phyloP scores from a whole-genome alignment of 2,113 vertebrate species.

The Alligator mississippiensis region DNA sequence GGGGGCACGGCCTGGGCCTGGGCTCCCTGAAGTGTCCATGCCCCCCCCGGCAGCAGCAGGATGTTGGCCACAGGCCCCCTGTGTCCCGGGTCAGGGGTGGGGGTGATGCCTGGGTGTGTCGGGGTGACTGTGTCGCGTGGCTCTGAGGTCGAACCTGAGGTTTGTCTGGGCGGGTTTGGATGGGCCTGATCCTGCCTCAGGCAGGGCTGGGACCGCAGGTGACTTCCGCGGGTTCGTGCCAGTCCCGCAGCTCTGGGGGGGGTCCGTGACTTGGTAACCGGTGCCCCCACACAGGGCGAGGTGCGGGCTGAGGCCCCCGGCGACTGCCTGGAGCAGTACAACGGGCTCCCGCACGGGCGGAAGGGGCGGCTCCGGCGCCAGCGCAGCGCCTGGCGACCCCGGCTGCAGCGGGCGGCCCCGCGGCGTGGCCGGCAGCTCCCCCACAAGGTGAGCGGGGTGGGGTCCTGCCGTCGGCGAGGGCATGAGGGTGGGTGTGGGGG shows the following conservation, averaged over 20 bases:
- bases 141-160: no score
- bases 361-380: constrained; percentile 74
- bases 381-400: constrained; percentile 47
- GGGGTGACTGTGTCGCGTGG: no score
- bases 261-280: background rate
- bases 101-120: no score
- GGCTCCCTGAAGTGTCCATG: no score
- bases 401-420: constrained; percentile 70
- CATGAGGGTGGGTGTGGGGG: accelerated
- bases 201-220: no score
- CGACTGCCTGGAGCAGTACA: constrained; percentile 82
- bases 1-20: no score
- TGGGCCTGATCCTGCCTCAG: no score
- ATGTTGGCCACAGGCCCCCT: no score
- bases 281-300: constrained; percentile 69
- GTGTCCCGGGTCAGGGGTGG: no score
- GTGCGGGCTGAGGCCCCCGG: constrained; percentile 76
- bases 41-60: no score
- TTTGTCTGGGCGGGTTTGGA: no score
- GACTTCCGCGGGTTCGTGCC: background rate
- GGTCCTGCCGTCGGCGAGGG: background rate
- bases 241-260: no score
- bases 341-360: constrained; percentile 68
- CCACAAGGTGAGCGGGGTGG: constrained; percentile 72
- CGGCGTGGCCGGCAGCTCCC: constrained; percentile 81